These are phyloP conservation scores for Phasianus colchicus DNA, from an alignment of 2,113 vertebrate genomes.

Conservation along the genomic window DNA sequence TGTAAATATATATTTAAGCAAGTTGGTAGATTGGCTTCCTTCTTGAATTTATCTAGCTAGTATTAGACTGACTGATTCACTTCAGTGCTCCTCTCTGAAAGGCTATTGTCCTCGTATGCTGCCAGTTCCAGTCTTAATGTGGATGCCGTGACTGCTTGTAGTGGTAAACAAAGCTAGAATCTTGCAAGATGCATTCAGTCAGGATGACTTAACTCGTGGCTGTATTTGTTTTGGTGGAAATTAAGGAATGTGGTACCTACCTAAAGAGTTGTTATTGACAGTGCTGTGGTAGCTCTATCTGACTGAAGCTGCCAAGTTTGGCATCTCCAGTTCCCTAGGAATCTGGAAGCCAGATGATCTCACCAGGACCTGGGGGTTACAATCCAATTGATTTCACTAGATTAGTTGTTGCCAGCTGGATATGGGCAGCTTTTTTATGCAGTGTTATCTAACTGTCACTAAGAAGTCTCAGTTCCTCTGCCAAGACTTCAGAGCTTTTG, in stretches of 20 bases:
- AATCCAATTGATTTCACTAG: neutral
- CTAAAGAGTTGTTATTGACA: neutral
- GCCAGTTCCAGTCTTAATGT: neutral
- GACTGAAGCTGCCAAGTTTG: neutral
- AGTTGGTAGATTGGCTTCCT: neutral
- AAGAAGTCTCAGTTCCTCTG: neutral
- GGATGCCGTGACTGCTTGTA: neutral
- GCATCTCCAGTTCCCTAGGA: neutral
- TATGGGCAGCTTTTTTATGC: neutral
- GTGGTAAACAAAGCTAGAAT: neutral
- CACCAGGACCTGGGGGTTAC: neutral
- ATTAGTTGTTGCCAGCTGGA: neutral
- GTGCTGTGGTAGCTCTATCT: neutral
- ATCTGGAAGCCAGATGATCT: neutral
- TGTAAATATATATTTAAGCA: neutral
- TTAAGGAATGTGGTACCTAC: neutral
- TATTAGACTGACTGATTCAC: neutral
- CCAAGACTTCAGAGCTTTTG: neutral
- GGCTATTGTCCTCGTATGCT: neutral
- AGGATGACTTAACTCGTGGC: neutral
- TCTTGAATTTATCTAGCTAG: neutral
- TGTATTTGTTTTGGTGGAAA: neutral
- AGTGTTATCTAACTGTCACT: neutral
- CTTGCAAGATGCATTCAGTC: neutral
- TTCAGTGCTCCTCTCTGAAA: neutral